phyloP scores from a whole-genome alignment of 2,888 invertebrate genomes.

The Epiblema foenella region DNA sequence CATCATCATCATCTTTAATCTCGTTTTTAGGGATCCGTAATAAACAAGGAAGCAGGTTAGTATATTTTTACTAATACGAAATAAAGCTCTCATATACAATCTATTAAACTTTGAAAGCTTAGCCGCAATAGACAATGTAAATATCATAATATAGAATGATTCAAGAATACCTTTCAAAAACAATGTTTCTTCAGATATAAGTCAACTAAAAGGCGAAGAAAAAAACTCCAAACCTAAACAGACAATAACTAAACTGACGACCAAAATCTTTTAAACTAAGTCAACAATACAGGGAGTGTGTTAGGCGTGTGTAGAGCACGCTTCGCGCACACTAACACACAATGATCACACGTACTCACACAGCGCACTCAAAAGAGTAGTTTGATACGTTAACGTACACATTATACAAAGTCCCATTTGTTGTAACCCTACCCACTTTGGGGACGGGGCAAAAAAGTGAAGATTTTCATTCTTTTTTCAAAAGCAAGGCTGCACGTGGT shows the following conservation, averaged over 20 bases:
- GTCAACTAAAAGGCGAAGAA: no score
- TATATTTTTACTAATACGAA: no score
- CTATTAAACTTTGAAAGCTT: no score
- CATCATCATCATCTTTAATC: no score
- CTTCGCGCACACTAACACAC: conserved; percentile 58
- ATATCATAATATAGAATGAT: no score
- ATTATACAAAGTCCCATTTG: conserved; percentile 75
- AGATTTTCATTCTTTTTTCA: conserved; percentile 69
- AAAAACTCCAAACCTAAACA: conserved; percentile 6
- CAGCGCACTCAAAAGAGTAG: conserved; percentile 48
- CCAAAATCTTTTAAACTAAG: conserved; percentile 54
- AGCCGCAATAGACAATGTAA: no score
- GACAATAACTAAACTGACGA: conserved; percentile 46
- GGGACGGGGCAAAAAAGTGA: conserved; percentile 74
- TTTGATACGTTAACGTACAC: conserved; percentile 59
- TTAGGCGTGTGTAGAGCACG: conserved; percentile 64
- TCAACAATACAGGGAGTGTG: conserved; percentile 54
- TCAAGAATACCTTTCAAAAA: no score
- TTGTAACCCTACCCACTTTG: conserved; percentile 76
- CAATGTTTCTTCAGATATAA: no score
- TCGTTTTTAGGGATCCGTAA: no score
- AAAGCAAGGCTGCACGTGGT: conserved; percentile 79
- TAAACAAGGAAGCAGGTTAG: no score
- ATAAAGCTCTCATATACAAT: no score
- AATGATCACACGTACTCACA: conserved; percentile 41